Conservation (phyloP, 2,797 vertebrate genomes). For the Pipistrellus pygmaeus region DNA sequence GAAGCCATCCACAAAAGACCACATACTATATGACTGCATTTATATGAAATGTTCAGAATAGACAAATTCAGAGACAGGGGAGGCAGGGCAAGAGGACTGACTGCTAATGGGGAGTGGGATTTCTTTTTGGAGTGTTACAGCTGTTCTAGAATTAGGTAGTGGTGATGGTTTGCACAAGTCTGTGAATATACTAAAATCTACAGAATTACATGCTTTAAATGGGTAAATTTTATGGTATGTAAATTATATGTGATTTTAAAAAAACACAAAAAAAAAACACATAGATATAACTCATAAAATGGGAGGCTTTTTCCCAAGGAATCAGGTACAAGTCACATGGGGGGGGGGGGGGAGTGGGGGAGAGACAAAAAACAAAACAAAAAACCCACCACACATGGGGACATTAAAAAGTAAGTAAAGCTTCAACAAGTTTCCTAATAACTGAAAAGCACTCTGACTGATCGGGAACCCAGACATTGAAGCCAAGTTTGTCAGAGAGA, state of each 20-base stretch:
- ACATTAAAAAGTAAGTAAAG: background rate
- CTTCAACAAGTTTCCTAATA: background rate
- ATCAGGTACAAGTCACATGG: background rate
- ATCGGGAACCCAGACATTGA: background rate
- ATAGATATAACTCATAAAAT: background rate
- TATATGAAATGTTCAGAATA: background rate
- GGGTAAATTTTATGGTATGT: background rate
- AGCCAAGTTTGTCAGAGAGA: background rate
- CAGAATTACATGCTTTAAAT: background rate
- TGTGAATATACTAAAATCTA: background rate
- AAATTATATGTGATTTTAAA: background rate
- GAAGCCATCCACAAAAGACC: background rate
- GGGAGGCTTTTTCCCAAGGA: background rate
- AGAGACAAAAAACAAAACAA: background rate
- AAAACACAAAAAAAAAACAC: background rate
- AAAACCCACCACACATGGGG: background rate
- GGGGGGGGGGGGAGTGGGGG: no score
- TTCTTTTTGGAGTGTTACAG: background rate
- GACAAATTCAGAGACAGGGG: background rate
- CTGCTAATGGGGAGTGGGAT: background rate
- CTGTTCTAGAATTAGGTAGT: background rate
- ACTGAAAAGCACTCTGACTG: background rate
- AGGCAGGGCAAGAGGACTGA: background rate
- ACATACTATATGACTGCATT: background rate
- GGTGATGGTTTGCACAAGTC: background rate